Base-by-base conservation (phyloP, 2,888 invertebrate genomes). In the Drosophila macrospina region DNA sequence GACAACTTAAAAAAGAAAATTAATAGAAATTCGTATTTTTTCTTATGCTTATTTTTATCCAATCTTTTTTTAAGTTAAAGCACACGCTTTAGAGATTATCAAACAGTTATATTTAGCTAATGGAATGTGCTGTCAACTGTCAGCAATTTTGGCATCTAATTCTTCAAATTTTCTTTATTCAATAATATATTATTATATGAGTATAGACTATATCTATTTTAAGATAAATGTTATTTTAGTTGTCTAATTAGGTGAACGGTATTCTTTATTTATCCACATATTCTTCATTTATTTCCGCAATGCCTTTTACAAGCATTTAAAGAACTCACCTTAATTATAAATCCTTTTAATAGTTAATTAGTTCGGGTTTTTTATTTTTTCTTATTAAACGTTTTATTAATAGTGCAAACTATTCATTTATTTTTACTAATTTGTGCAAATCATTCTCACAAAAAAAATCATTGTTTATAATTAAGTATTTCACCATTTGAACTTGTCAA, bases 401-500 rank as follows among this genome's bases (percentile, higher is more conserved):
- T 20, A 47, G 42, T 30, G 20, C 36, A 37, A 37, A 13, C 26
- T 16, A 30, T 32, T 20, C 13, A 24, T 32, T 8, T 32, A n/a
- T 15, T 45, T 24, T 0, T 24, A 6, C 41, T 48, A 16, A 41
- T 66, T 75, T 81, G 32, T 74, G 67, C 60, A 71, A 74, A 60
- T 73, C 65, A 84, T 70, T 45, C 24, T 42, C 51, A 44, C 60
- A 28, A 51, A 48, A 60, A 60, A 63, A 65, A 57, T 69, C 74
- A 55, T 73, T 69, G 56, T 65, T 68, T 34, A 52, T 62, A 64
- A 70, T 54, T 56, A 63, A 44, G 41, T 57, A 75, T 78, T 85
- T 78, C 74, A 85, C 64, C 39, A 79, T 54, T 67, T 76, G 68
- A 85, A 69, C 80, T 82, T 69, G 57, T 69, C 42, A 61, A 56